phyloP scores from a whole-genome alignment of 2,797 vertebrate species.

The Enteromius afrohamiltoni region DNA sequence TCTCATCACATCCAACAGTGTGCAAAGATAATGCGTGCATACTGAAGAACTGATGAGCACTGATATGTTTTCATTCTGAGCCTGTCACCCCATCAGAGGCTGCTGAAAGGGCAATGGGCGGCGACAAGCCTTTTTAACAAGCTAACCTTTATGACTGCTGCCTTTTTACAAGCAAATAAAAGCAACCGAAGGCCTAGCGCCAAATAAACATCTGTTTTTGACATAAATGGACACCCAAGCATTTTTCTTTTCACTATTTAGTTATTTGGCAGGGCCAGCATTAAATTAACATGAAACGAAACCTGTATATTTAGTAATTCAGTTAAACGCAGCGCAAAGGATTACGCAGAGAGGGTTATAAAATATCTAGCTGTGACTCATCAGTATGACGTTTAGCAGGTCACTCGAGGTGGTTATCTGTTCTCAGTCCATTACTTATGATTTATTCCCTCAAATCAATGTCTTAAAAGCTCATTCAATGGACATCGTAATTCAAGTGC shows the following conservation, averaged over 20 bases:
- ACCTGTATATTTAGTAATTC: neutral
- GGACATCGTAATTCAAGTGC: conserved; percentile 30
- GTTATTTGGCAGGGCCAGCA: neutral
- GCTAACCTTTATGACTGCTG: conserved; percentile 39
- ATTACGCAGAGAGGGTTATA: neutral
- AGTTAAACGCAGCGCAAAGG: neutral
- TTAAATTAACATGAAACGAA: neutral
- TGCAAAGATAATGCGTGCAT: conserved; percentile 19
- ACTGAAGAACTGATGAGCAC: conserved; percentile 17
- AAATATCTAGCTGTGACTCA: conserved; percentile 53
- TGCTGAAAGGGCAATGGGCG: conserved; percentile 11
- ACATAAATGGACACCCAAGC: neutral
- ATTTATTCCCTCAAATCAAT: conserved; percentile 50
- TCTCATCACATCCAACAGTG: neutral
- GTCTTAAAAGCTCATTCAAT: conserved; percentile 7
- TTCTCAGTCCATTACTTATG: conserved; percentile 29
- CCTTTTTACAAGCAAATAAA: conserved; percentile 47
- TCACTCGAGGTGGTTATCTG: conserved; percentile 24
- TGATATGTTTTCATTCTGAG: conserved; percentile 33
- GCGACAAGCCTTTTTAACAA: conserved; percentile 48
- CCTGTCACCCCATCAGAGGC: conserved; percentile 12
- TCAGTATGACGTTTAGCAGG: conserved; percentile 34
- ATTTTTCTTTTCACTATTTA: neutral
- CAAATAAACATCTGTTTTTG: conserved; percentile 42
- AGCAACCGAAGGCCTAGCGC: conserved; percentile 4